These are phyloP conservation scores for Andinoacara biseriatus DNA, from an alignment of 2,113 vertebrate species.

Conservation along the genomic window DNA sequence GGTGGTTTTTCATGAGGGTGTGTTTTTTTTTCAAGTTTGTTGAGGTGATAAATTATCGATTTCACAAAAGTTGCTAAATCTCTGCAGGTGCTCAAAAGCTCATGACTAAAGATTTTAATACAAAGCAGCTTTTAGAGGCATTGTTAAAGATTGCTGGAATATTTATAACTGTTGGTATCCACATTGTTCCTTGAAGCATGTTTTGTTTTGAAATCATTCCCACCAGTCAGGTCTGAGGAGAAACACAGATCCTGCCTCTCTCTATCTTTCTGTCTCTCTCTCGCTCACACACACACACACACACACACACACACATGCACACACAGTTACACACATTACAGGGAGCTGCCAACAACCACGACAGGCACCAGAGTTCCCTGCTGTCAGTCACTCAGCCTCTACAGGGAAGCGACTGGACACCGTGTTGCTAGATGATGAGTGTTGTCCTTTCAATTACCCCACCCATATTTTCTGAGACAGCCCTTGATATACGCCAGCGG, in stretches of 20 bases:
- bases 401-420: conserved; percentile 35
- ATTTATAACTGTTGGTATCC: conserved; percentile 1
- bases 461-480: conserved; percentile 29
- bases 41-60: conserved; percentile 48
- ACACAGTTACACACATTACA: neutral
- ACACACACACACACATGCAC: conserved; percentile 5
- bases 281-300: neutral
- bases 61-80: conserved; percentile 19
- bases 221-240: neutral
- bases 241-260: neutral
- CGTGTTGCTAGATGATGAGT: conserved; percentile 44
- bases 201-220: conserved; percentile 18
- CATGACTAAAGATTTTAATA: neutral
- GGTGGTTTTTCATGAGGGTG: neutral
- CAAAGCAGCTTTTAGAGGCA: neutral
- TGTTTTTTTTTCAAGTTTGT: conserved; percentile 15
- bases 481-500: conserved; percentile 18
- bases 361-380: conserved; percentile 36
- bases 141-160: conserved; percentile 2
- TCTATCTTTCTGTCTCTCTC: no score
- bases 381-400: conserved; percentile 32
- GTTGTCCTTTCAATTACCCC: conserved; percentile 57
- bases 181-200: conserved; percentile 1
- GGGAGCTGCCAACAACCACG: conserved; percentile 32
- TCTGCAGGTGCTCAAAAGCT: conserved; percentile 24